phyloP scores from a whole-genome alignment of 2,888 invertebrate genomes.

The Penaeus monodon region DNA sequence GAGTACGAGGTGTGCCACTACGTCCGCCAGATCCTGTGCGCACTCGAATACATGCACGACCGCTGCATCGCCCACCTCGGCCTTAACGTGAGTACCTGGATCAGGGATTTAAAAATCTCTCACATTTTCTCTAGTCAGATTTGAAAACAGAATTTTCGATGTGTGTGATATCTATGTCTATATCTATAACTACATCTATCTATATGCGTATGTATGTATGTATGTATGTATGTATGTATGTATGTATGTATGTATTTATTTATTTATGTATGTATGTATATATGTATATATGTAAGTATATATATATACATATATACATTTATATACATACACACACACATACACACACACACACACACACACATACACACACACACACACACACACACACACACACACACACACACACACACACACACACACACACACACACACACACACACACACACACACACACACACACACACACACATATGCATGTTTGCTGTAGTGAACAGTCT shows the following conservation, averaged over 20 bases:
- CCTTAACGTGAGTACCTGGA: slow-evolving; percentile 79
- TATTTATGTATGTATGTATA: too few relatives aligned
- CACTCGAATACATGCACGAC: slow-evolving; percentile 91
- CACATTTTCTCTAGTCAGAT: too few relatives aligned
- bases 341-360: not conserved
- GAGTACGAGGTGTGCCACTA: slow-evolving; percentile 90
- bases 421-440: slow-evolving; percentile 5
- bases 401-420: not conserved
- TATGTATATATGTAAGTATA: not conserved
- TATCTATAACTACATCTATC: too few relatives aligned
- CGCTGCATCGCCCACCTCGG: slow-evolving; percentile 91
- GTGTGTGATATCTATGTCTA: too few relatives aligned
- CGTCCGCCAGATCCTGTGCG: slow-evolving; percentile 85
- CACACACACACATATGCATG: too few relatives aligned
- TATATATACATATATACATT: slow-evolving; percentile 16
- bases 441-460: too few relatives aligned
- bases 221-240: too few relatives aligned
- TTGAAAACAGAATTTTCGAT: too few relatives aligned
- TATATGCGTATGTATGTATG: too few relatives aligned
- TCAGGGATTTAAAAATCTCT: not conserved
- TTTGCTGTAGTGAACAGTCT: too few relatives aligned
- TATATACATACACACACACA: slow-evolving; percentile 12
- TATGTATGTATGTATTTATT: too few relatives aligned
- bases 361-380: slow-evolving; percentile 8
- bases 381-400: slow-evolving; percentile 1